Conservation (phyloP, 35 echinoderm and acorn worm genomes). For the Heliocidaris erythrogramma region DNA sequence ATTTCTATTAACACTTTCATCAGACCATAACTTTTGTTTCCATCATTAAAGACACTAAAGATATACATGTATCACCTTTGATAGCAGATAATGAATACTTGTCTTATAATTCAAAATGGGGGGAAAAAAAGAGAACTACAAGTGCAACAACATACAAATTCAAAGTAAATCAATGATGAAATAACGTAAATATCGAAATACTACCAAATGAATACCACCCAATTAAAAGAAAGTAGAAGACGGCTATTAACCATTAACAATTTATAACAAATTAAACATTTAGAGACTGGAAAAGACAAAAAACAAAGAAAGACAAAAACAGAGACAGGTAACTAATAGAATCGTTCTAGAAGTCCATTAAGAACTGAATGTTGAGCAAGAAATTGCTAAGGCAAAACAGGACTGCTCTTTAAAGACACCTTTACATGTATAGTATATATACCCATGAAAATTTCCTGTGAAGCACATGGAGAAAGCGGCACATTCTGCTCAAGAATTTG, state of each 20-base stretch:
- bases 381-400: too few species aligned
- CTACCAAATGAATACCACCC: background rate
- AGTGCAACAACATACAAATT: background rate
- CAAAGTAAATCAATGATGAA: too few species aligned
- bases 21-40: background rate
- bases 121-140: background rate
- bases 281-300: background rate
- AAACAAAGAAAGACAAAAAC: background rate
- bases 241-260: too few species aligned
- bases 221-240: too few species aligned
- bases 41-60: background rate
- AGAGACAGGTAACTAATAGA: background rate
- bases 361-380: background rate
- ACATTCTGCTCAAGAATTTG: too few species aligned
- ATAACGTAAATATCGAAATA: too few species aligned
- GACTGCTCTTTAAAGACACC: too few species aligned
- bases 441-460: too few species aligned
- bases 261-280: background rate
- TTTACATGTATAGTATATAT: too few species aligned
- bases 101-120: background rate
- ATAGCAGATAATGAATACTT: background rate
- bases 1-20: conserved; percentile 5
- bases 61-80: background rate
- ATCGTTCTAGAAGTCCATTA: background rate
- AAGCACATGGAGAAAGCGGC: too few species aligned